Conservation (phyloP, 2,113 vertebrate species). For the Leucoraja erinaceus region DNA sequence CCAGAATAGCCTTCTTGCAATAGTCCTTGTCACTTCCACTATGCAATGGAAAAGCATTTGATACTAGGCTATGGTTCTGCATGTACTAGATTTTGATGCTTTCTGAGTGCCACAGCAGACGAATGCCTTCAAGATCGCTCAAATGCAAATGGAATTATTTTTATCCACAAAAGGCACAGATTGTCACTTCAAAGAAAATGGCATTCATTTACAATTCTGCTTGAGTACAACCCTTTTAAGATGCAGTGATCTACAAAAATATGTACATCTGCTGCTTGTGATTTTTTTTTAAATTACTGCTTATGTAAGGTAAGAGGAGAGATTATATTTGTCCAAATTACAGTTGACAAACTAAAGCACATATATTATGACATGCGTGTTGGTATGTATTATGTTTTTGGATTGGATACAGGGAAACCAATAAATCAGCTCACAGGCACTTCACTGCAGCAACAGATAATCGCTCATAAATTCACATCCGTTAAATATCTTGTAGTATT, state of each 20-base stretch:
- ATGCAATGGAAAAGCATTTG: not conserved
- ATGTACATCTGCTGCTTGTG: not conserved
- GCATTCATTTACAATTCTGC: not conserved
- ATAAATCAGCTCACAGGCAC: not conserved
- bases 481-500: not conserved
- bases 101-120: not conserved
- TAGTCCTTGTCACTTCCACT: not conserved
- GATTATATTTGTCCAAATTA: not conserved
- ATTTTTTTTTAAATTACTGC: not conserved
- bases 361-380: not conserved
- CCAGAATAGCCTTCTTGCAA: not conserved
- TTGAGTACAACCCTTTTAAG: not conserved
- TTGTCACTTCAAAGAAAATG: not conserved
- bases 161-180: slow-evolving; percentile 2
- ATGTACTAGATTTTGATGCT: not conserved
- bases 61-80: not conserved
- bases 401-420: not conserved
- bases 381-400: not conserved
- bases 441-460: not conserved
- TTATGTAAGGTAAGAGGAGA: not conserved
- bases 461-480: not conserved
- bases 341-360: not conserved
- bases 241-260: not conserved
- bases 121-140: not conserved
- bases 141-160: slow-evolving; percentile 1